Evolutionary conservation across 2,888 invertebrate species (phyloP).

Genomic region (Sphaerophoria rueppellii): DNA sequence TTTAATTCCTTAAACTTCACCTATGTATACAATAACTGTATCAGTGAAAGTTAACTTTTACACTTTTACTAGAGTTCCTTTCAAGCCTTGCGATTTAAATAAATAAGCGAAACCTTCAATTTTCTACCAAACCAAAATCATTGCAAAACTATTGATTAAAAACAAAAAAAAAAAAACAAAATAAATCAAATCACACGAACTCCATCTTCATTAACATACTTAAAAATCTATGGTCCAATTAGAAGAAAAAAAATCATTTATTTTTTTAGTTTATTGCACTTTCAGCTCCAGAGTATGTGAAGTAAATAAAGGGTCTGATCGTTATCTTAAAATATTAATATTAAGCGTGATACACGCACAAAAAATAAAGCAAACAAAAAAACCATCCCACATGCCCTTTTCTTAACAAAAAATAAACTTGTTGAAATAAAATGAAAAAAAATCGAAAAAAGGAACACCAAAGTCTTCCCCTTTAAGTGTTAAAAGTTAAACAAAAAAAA

Average conservation of each 20-base stretch:
- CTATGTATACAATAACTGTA: too few species aligned
- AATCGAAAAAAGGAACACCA: conserved; percentile 65
- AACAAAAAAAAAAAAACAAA: too few species aligned
- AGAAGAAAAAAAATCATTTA: conserved; percentile 37
- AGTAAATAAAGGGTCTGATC: conserved; percentile 58
- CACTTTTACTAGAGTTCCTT: too few species aligned
- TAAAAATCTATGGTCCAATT: conserved; percentile 69
- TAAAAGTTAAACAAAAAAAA: conserved; percentile 37
- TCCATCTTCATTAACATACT: not conserved
- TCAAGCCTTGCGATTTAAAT: too few species aligned
- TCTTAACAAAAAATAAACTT: conserved; percentile 18
- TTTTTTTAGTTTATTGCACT: conserved; percentile 37
- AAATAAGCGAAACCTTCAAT: too few species aligned
- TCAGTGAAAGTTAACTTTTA: too few species aligned
- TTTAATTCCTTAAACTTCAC: too few species aligned
- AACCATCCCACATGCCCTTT: conserved; percentile 50
- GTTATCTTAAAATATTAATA: conserved; percentile 36
- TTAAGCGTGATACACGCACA: conserved; percentile 65
- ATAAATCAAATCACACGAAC: too few species aligned
- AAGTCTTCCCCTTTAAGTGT: conserved; percentile 70
- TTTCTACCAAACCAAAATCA: too few species aligned
- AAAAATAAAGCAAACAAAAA: conserved; percentile 30
- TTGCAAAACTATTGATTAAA: too few species aligned
- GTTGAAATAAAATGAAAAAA: not conserved
- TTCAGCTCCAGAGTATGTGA: conserved; percentile 53